phyloP scores from a whole-genome alignment of 64 coral and sea anemone genomes.

The Catalaphyllia jardinei region DNA sequence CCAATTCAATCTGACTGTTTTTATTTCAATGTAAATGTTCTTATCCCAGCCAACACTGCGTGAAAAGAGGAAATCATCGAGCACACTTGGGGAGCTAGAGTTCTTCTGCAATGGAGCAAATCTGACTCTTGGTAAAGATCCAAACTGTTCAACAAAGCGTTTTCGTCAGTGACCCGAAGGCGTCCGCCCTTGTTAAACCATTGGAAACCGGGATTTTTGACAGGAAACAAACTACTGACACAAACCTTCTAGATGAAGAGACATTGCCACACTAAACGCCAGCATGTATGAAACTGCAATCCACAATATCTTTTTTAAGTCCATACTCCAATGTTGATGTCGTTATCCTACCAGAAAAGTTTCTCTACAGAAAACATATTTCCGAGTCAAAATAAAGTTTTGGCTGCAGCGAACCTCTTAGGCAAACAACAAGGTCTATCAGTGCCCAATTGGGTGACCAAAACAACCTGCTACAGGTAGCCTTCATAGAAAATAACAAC shows the following conservation, averaged over 20 bases:
- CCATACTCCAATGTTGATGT: background rate
- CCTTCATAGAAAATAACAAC: background rate
- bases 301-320: constrained; percentile 2
- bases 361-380: background rate
- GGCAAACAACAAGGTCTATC: constrained; percentile 22
- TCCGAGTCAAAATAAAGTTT: background rate
- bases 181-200: background rate
- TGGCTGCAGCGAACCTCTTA: constrained; percentile 2
- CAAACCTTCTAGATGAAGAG: constrained; percentile 17
- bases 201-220: background rate
- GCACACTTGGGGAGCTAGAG: too few species aligned
- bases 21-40: too few species aligned
- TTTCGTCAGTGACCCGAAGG: background rate
- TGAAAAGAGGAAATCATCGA: too few species aligned
- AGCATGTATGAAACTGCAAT: constrained; percentile 17
- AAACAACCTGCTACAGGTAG: constrained; percentile 14
- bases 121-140: background rate
- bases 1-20: too few species aligned
- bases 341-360: background rate
- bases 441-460: constrained; percentile 33
- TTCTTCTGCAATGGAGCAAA: background rate
- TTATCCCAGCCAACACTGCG: too few species aligned
- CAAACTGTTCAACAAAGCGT: background rate
- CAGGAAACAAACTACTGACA: background rate
- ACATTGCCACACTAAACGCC: background rate